These are phyloP conservation scores for Scaeva pyrastri DNA, from an alignment of 2,888 invertebrate species.

Conservation along the genomic window DNA sequence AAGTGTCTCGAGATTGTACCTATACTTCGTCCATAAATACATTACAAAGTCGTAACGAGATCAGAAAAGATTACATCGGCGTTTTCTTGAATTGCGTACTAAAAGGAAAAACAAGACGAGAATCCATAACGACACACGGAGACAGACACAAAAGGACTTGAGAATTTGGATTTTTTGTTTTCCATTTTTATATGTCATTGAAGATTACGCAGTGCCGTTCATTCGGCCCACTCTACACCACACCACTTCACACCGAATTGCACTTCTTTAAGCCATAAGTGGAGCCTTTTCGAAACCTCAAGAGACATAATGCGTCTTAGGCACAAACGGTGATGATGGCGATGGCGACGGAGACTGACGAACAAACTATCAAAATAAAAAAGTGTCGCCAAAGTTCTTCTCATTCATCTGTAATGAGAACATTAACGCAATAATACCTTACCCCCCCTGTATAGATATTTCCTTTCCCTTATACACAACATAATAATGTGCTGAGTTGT, in stretches of 20 bases:
- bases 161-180: constrained; percentile 26
- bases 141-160: constrained; percentile 57
- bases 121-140: constrained; percentile 39
- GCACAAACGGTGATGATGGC: not conserved
- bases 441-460: too few species aligned
- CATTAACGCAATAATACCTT: constrained; percentile 61
- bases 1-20: constrained; percentile 38
- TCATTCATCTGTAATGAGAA: constrained; percentile 71
- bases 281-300: constrained; percentile 17
- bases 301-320: not conserved
- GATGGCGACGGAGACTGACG: too few species aligned
- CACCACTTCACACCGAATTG: not conserved
- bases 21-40: constrained; percentile 34
- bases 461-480: not conserved
- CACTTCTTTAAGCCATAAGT: not conserved
- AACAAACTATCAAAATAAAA: constrained; percentile 29
- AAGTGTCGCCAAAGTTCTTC: constrained; percentile 71
- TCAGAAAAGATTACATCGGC: constrained; percentile 65
- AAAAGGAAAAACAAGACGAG: constrained; percentile 24
- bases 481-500: constrained; percentile 11
- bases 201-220: not conserved
- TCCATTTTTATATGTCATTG: not conserved
- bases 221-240: not conserved
- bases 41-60: constrained; percentile 51
- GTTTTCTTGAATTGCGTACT: constrained; percentile 47